Base-by-base conservation (phyloP, 2,113 vertebrate genomes). In the Prunella himalayana region DNA sequence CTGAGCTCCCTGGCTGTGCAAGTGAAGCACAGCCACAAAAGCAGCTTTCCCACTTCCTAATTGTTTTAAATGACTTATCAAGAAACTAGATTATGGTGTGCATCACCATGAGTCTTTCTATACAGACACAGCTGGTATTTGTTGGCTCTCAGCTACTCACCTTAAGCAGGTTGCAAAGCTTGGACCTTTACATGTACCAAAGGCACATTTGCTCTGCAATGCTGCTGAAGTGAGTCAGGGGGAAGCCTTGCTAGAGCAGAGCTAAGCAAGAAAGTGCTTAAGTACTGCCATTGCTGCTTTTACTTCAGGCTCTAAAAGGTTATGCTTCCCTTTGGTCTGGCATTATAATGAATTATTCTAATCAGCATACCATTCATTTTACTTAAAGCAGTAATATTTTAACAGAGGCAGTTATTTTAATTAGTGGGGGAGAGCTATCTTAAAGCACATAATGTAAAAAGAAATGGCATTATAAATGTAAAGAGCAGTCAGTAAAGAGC, bases 351-450 rank as follows among this genome's bases (percentile, higher is more conserved):
- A 90, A 75, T 80, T 91, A 71, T 69, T 70, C 27, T 83, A 63
- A 73, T 76, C 53, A 94, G 33, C 12, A 68, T 64, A 47, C 45
- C 71, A 79, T 60, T 81, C 27, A 42, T 93, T 94, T 90, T 84
- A 78, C 47, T 88, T 92, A 57, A 84, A 93, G 80, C 47, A 82
- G 56, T 88, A 86, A 93, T 92, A 88, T 78, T 90, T 86, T 93
- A 86, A 90, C 45, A 70, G 49, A 54, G 31, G 60, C 6, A 73
- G 44, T 76, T 88, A 92, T 81, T 95, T 78, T 91, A 85, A 69
- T 89, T 71, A 79, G 51, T 49, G 54, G 57, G 20, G 51, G 68
- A 90, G 41, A 61, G 18, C 23, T 72, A 49, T 76, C 57, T 72
- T 91, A 51, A 45, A 84, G 27, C 35, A 63, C 11, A 39, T 50